These are phyloP conservation scores for Trididemnum clinides DNA, from an alignment of 23 tunicate species.

Conservation along the genomic window DNA sequence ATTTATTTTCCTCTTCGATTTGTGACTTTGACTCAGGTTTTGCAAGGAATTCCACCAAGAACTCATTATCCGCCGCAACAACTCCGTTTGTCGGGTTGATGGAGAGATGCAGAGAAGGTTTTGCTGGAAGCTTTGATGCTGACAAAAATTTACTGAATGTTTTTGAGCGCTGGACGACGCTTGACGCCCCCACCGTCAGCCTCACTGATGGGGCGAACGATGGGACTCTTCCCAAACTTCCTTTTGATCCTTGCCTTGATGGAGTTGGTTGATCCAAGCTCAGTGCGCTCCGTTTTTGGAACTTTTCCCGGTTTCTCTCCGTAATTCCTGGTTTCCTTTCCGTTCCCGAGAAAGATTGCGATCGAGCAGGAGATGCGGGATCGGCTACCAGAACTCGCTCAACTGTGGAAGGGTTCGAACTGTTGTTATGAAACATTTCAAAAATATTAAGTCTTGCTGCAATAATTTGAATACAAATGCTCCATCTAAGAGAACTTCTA, in stretches of 20 bases:
- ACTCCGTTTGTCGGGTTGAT: not conserved
- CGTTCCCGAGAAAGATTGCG: slow-evolving; percentile 4
- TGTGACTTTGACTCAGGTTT: too few species aligned
- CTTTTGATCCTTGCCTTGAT: not conserved
- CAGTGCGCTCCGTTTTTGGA: not conserved
- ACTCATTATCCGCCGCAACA: slow-evolving; percentile 6
- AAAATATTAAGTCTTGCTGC: too few species aligned
- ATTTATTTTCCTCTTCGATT: too few species aligned
- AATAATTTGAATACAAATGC: too few species aligned
- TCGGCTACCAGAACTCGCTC: not conserved
- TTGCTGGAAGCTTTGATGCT: not conserved
- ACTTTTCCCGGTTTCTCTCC: not conserved
- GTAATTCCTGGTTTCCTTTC: not conserved
- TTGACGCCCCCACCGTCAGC: not conserved
- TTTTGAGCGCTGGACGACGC: not conserved
- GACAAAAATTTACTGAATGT: not conserved
- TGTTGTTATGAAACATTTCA: too few species aligned
- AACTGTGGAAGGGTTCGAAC: not conserved
- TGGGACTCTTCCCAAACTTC: not conserved
- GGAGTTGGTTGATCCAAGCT: not conserved
- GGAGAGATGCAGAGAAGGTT: not conserved
- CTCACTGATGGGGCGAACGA: not conserved
- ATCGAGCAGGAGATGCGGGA: not conserved
- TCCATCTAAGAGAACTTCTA: too few species aligned
- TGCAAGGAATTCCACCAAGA: not conserved